Base-by-base conservation (phyloP, 2,797 vertebrate species). In the Hyperoplus lanceolatus region DNA sequence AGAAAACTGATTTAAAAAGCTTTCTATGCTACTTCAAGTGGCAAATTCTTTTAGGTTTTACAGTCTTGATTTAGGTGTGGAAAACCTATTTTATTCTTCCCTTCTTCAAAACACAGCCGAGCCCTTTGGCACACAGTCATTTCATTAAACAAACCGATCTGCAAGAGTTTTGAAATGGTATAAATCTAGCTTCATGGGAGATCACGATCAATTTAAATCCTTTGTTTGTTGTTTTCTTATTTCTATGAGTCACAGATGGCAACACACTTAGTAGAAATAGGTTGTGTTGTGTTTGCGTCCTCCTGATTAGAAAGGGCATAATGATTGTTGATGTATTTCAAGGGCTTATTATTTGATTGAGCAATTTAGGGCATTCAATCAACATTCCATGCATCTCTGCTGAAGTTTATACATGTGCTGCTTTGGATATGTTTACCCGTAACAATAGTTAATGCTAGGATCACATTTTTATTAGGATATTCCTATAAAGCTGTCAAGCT, bases 361-460 rank as follows among this genome's bases (percentile, higher is more conserved):
- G 16, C 14, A 29, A 36, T 21, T 3, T 57, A 8, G 8, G 12
- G 15, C 16, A 66, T 45, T 8, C 39, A 43, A 46, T 65, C 50
- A 59, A 42, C 60, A 65, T 4, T 54, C 21, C 49, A n/a, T 21
- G 5, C 21, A 29, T 58, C 18, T 12, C 38, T 54, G 51, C 13
- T 18, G 59, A 8, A 6, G 48, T 60, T 67, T 68, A 49, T 57
- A 45, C 67, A 58, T 50, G 43, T 39, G 39, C 41, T 64, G 18
- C 21, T 46, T 57, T 5, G 9, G 58, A 56, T 29, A 36, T 55
- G 18, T 13, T 0, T 10, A 9, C 29, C 16, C n/a, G 39, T 54
- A 2, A 16, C 2, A 46, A n/a, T 7, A 18, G 4, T n/a, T 6
- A 11, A 55, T 39, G 13, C 41, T 29, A 42, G 1, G 36, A 54